phyloP scores from a whole-genome alignment of 92 coral and sea anemone genomes.

The Montipora capitata region DNA sequence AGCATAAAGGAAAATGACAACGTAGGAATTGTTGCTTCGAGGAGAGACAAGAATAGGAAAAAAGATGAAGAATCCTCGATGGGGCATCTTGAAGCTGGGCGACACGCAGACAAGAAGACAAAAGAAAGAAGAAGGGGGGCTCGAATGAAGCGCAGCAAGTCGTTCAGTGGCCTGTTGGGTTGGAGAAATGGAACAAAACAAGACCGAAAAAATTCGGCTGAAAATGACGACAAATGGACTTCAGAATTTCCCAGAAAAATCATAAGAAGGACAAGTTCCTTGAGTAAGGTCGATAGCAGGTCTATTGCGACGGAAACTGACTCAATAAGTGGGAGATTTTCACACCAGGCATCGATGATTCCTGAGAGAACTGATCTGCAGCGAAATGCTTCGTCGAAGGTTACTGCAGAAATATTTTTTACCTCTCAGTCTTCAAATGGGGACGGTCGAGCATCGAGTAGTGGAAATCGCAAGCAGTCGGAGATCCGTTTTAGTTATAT shows the following conservation, averaged over 20 bases:
- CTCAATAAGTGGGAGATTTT: not conserved
- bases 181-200: slow-evolving; percentile 42
- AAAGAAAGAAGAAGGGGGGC: not conserved
- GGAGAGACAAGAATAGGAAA: slow-evolving; percentile 30
- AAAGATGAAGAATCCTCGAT: slow-evolving; percentile 10
- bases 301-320: not conserved
- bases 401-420: slow-evolving; percentile 14
- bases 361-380: not conserved
- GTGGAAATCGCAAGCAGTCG: not conserved
- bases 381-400: slow-evolving; percentile 9
- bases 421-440: slow-evolving; percentile 21
- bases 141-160: slow-evolving; percentile 49
- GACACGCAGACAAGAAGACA: slow-evolving; percentile 17
- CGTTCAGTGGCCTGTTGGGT: slow-evolving; percentile 40
- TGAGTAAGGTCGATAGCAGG: slow-evolving; percentile 22
- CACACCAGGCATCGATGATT: not conserved
- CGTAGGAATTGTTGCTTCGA: not conserved
- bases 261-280: slow-evolving; percentile 33
- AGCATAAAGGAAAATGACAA: slow-evolving; percentile 5
- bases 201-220: slow-evolving; percentile 15
- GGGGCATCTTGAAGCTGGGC: slow-evolving; percentile 23
- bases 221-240: slow-evolving; percentile 1
- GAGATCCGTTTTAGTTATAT: slow-evolving; percentile 38
- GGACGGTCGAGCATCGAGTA: not conserved
- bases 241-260: not conserved